Base-by-base conservation (phyloP, 2,888 invertebrate genomes). In the Diplazon laetatorius region DNA sequence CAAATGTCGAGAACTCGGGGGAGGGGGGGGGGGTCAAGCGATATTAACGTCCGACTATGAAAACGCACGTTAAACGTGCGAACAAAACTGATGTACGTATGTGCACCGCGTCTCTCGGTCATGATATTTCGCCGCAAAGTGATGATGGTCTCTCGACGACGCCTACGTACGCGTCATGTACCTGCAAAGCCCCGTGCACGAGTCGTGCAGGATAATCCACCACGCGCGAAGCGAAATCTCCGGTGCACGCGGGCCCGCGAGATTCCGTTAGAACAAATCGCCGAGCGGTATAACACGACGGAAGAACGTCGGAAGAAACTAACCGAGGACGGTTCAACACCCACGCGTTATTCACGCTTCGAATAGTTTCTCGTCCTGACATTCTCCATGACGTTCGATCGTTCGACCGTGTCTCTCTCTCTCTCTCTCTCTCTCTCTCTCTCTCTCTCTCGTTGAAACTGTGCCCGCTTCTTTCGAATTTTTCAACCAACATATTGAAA, bases 221-320 rank as follows among this genome's bases (percentile, higher is more conserved):
- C 59, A 76, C 65, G 59, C 76, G 76, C 59, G 69, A 48, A 39
- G 65, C n/a, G n/a, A n/a, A 65, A 65, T 71, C 66, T 76, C 50
- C n/a, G n/a, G n/a, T 66, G 76, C 76, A 76, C 76, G 76, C 71
- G 76, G 71, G n/a, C n/a, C n/a, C n/a, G n/a, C 66, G 42, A 65
- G 50, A 76, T 76, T 76, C 76, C 76, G 76, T 76, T 76, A 76
- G 50, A 65, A 71, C 50, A 50, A 48, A 52, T 76, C 48, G 14
- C 50, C n/a, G 30, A 18, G n/a, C n/a, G n/a, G n/a, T n/a, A n/a
- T n/a, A n/a, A n/a, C n/a, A n/a, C n/a, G n/a, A n/a, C n/a, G 37
- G 18, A 3, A 16, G 14, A 37, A 16, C n/a, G 50, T 42, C 37
- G 42, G 59, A 70, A 63, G 70, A 76, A 70, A 66, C 71, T 59